phyloP scores from a whole-genome alignment of 2,113 vertebrate species.

The Brachionichthys hirsutus region DNA sequence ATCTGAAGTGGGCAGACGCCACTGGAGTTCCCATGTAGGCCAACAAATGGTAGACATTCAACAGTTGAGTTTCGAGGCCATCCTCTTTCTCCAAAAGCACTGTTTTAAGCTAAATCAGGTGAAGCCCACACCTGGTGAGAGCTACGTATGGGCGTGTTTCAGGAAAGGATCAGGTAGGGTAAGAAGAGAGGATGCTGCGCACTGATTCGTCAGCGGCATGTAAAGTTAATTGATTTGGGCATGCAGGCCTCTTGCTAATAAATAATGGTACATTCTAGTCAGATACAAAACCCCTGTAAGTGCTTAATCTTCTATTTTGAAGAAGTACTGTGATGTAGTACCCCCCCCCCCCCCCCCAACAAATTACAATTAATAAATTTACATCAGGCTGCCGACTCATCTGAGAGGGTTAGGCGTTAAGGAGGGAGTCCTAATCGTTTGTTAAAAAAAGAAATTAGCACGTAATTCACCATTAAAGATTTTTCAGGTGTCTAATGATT shows the following conservation, averaged over 20 bases:
- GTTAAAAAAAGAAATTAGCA: slow-evolving; percentile 1
- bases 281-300: slow-evolving; percentile 58
- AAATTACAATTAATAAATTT: slow-evolving; percentile 13
- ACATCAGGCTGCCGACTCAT: slow-evolving; percentile 28
- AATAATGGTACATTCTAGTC: slow-evolving; percentile 56
- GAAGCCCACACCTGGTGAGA: background rate
- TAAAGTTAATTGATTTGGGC: slow-evolving; percentile 34
- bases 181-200: slow-evolving; percentile 26
- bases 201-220: slow-evolving; percentile 42
- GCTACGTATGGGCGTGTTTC: slow-evolving; percentile 5
- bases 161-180: slow-evolving; percentile 13
- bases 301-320: slow-evolving; percentile 37
- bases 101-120: slow-evolving; percentile 27
- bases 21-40: slow-evolving; percentile 44
- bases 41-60: slow-evolving; percentile 49
- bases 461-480: background rate
- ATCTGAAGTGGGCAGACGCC: slow-evolving; percentile 37
- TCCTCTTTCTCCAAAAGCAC: slow-evolving; percentile 25
- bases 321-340: background rate
- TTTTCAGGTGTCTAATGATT: slow-evolving; percentile 17
- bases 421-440: background rate
- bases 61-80: slow-evolving; percentile 22
- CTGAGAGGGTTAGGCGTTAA: slow-evolving; percentile 1
- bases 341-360: no score
- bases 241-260: slow-evolving; percentile 59